These are phyloP conservation scores for Acanthopagrus latus DNA, from an alignment of 2,797 vertebrate species.

Conservation along the genomic window DNA sequence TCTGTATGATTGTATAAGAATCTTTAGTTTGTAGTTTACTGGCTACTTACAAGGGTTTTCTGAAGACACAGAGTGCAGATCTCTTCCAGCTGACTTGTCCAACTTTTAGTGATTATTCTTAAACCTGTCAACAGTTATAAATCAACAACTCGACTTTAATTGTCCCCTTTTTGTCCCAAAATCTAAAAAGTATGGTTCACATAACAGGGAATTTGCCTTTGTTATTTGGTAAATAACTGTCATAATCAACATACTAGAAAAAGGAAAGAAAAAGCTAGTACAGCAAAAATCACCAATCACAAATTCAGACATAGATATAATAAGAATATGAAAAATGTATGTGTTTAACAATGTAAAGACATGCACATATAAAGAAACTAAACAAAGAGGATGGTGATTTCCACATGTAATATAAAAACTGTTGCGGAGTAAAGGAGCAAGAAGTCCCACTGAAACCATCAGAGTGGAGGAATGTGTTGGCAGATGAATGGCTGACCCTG, in stretches of 20 bases:
- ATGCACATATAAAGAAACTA: background rate
- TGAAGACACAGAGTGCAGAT: background rate
- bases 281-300: background rate
- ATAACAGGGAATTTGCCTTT: background rate
- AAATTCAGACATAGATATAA: background rate
- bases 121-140: background rate
- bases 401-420: background rate
- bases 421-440: background rate
- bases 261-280: background rate
- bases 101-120: background rate
- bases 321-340: background rate
- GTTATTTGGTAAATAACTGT: background rate
- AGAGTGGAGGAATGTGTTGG: background rate
- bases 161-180: background rate
- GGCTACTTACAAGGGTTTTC: background rate
- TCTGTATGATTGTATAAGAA: background rate
- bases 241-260: too few relatives aligned
- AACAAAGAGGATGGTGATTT: background rate
- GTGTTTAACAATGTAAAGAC: background rate
- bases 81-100: background rate
- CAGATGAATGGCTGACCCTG: background rate
- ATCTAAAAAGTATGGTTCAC: background rate
- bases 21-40: conserved; percentile 5
- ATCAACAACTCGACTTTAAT: background rate
- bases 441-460: too few relatives aligned